Base-by-base conservation (phyloP, 1,140 invertebrate genomes). In the Bombus sibiricus region DNA sequence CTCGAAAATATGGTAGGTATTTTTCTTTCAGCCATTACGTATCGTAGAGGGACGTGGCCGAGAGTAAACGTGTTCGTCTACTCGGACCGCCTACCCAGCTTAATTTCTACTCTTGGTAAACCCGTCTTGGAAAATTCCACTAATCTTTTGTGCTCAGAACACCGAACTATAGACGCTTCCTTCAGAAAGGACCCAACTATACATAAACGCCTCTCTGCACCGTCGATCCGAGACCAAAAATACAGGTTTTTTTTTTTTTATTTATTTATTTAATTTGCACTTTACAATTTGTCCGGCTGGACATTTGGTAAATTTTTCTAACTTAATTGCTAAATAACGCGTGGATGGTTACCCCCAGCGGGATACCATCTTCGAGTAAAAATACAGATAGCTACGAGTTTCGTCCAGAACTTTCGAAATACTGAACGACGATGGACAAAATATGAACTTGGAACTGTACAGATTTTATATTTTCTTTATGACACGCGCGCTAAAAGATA, bases 71-170 rank as follows among this genome's bases (percentile, higher is more conserved):
- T 74, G 43, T 32, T 66, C 57, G 15, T 15, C 57, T 12, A 72
- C 6, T 0, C 32, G 34, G 28, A 25, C 43, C 41, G 64, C 3
- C 75, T 37, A 59, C 71, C 59, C 41, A 15, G 41, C 37, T 41
- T 82, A 75, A 89, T 74, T 82, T 89, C 79, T 71, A 34, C 43
- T 69, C 41, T 22, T 34, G 34, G 37, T 43, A 57, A 53, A 53
- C 81, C 57, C 72, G 64, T 79, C 68, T 75, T 66, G 75, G 37
- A 89, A 89, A 89, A 89, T 89, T 89, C 84, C 71, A 86, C 25
- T 32, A 15, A 18, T 32, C 80, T 72, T 89, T 86, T 77, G 81
- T 77, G 57, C n/a, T 4, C 15, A 13, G n/a, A 59, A 64, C 32
- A 41, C n/a, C 41, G 57, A 72, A 66, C 62, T 37, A 64, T 68